These are phyloP conservation scores for Hemibagrus wyckioides DNA, from an alignment of 2,113 vertebrate species.

Conservation along the genomic window DNA sequence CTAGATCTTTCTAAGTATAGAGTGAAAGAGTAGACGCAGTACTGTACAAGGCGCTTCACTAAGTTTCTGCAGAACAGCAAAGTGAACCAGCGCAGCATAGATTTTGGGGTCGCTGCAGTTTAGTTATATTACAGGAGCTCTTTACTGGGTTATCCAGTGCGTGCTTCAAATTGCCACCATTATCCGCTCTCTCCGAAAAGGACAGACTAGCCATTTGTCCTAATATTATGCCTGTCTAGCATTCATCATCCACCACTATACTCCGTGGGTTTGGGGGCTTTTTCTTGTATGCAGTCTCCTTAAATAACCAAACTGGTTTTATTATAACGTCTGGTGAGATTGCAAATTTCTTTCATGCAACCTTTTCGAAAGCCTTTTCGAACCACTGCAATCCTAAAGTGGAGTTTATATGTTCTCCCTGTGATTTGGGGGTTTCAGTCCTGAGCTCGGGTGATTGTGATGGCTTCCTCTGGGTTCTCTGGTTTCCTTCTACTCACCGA, in stretches of 20 bases:
- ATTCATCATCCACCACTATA: not conserved
- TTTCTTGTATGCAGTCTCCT: not conserved
- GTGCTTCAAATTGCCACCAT: not conserved
- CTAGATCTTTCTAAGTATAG: conserved; percentile 67
- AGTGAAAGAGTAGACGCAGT: conserved; percentile 62
- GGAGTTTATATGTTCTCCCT: no score
- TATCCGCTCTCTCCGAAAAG: not conserved
- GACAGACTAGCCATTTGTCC: not conserved
- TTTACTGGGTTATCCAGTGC: not conserved
- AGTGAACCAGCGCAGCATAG: not conserved
- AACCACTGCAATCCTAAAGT: not conserved
- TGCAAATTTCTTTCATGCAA: not conserved
- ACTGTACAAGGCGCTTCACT: conserved; percentile 58
- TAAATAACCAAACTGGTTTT: not conserved
- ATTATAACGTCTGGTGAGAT: not conserved
- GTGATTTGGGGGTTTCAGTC: no score
- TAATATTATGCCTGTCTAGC: not conserved
- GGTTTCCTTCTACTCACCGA: not conserved
- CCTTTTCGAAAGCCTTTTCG: not conserved
- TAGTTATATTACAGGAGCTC: not conserved
- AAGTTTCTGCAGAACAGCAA: not conserved
- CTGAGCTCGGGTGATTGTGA: not conserved
- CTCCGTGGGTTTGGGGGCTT: not conserved
- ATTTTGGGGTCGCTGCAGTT: not conserved
- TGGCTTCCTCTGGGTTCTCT: not conserved